phyloP scores from a whole-genome alignment of 2,113 vertebrate genomes.

The Grus americana region DNA sequence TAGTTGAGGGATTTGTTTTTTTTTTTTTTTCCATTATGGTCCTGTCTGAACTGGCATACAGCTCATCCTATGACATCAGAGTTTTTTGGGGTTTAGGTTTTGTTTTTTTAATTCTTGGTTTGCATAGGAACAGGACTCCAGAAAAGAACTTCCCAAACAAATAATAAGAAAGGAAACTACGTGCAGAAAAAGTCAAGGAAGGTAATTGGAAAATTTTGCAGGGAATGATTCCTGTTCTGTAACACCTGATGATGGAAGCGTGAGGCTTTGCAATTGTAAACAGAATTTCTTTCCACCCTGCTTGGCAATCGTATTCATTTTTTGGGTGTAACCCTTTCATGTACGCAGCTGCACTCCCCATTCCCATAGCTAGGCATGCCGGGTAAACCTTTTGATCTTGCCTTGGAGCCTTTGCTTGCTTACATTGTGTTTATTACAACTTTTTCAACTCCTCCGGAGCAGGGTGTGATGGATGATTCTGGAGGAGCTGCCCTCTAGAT shows the following conservation, averaged over 20 bases:
- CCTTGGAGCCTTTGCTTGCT: slow-evolving; percentile 33
- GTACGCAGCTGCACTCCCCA: slow-evolving; percentile 42
- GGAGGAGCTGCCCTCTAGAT: slow-evolving; percentile 43
- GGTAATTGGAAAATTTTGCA: slow-evolving; percentile 2
- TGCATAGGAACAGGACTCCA: background rate
- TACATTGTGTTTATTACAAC: slow-evolving; percentile 26
- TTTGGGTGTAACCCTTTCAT: slow-evolving; percentile 62
- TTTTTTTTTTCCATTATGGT: background rate
- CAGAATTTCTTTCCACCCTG: slow-evolving; percentile 43
- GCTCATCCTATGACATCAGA: slow-evolving; percentile 13
- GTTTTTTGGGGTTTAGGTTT: background rate
- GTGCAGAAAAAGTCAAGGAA: background rate
- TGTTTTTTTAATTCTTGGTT: background rate
- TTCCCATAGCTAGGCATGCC: slow-evolving; percentile 36
- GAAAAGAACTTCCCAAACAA: background rate
- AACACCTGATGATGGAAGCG: slow-evolving; percentile 55
- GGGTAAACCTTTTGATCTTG: slow-evolving; percentile 48
- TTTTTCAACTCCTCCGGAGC: slow-evolving; percentile 17
- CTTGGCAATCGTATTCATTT: slow-evolving; percentile 10
- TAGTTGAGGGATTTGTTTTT: background rate
- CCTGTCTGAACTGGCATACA: background rate
- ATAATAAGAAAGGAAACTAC: background rate
- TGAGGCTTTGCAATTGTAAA: slow-evolving; percentile 46
- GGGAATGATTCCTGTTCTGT: background rate
- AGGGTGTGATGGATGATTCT: slow-evolving; percentile 40